phyloP scores from a whole-genome alignment of 2,797 vertebrate genomes.

The Myotis findleyi region DNA sequence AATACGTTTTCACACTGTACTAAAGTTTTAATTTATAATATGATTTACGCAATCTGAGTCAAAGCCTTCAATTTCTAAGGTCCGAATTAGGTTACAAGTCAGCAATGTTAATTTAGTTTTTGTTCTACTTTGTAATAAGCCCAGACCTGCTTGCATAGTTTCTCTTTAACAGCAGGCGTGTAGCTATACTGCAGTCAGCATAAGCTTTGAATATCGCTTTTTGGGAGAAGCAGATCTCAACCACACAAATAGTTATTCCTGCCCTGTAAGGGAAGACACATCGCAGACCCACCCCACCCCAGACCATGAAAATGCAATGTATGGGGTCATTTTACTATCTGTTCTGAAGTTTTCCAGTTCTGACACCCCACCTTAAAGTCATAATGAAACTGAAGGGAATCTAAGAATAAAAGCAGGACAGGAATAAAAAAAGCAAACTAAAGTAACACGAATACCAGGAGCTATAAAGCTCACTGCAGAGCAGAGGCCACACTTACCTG shows the following conservation, averaged over 20 bases:
- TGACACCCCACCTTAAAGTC: constrained; percentile 65
- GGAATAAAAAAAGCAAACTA: constrained; percentile 61
- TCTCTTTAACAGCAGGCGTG: neutral
- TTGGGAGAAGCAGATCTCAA: too few relatives aligned
- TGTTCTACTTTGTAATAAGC: neutral
- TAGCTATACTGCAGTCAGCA: neutral
- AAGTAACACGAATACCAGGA: neutral
- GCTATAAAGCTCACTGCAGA: constrained; percentile 3
- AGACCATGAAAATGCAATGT: neutral
- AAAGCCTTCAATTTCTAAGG: constrained; percentile 48
- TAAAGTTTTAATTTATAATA: constrained; percentile 42
- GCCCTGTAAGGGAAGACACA: neutral
- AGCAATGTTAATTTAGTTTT: constrained; percentile 41
- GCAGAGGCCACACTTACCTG: constrained; percentile 91
- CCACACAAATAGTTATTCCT: neutral
- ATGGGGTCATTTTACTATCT: neutral
- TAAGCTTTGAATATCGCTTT: neutral
- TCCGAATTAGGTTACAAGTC: constrained; percentile 32
- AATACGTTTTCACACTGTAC: neutral
- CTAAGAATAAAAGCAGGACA: constrained; percentile 60
- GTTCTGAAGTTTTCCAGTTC: constrained; percentile 67
- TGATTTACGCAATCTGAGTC: constrained; percentile 23
- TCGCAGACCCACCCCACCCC: neutral
- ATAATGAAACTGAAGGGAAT: constrained; percentile 70
- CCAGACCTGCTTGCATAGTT: neutral